These are phyloP conservation scores for Sycophila texana DNA, from an alignment of 2,888 invertebrate species.

Conservation along the genomic window DNA sequence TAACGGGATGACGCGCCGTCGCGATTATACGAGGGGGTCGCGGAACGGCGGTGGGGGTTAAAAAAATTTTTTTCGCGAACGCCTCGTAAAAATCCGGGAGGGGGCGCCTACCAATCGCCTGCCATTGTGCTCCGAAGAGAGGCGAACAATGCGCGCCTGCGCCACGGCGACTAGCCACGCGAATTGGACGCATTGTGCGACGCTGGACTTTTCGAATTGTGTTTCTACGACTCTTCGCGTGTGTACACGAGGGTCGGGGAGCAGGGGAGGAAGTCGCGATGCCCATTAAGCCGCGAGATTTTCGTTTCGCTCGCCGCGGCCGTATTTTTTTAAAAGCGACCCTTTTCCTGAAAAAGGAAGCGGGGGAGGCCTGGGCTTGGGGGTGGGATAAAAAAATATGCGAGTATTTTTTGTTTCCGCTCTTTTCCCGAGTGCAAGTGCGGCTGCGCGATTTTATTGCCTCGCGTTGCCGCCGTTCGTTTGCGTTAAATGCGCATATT, in stretches of 20 bases:
- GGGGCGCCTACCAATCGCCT: conserved; percentile 68
- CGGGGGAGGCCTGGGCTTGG: background rate
- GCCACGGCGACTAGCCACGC: conserved; percentile 43
- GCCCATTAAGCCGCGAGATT: conserved; percentile 40
- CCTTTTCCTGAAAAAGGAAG: background rate
- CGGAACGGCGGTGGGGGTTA: conserved; percentile 41
- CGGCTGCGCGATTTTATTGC: conserved; percentile 30
- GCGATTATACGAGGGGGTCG: conserved; percentile 68
- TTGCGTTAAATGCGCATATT: conserved; percentile 51
- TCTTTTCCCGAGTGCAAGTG: background rate
- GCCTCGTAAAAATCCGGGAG: conserved; percentile 71
- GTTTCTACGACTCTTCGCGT: conserved; percentile 62
- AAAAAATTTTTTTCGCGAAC: conserved; percentile 60
- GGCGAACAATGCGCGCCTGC: conserved; percentile 66
- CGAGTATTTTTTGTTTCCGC: conserved; percentile 29
- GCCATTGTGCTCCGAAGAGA: conserved; percentile 68
- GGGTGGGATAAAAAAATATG: background rate
- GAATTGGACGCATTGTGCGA: conserved; percentile 67
- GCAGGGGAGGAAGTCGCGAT: conserved; percentile 49
- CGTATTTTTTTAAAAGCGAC: conserved; percentile 42
- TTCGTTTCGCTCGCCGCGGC: conserved; percentile 3
- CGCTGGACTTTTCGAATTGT: conserved; percentile 66
- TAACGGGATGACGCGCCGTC: conserved; percentile 68
- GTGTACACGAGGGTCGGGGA: conserved; percentile 43
- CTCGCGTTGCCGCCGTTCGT: conserved; percentile 9